A percentile compares a stretch with the other conserved stretches of the same genome.
phyloP scores from a whole-genome alignment of 2,797 vertebrate species.

The Microcaecilia unicolor region DNA sequence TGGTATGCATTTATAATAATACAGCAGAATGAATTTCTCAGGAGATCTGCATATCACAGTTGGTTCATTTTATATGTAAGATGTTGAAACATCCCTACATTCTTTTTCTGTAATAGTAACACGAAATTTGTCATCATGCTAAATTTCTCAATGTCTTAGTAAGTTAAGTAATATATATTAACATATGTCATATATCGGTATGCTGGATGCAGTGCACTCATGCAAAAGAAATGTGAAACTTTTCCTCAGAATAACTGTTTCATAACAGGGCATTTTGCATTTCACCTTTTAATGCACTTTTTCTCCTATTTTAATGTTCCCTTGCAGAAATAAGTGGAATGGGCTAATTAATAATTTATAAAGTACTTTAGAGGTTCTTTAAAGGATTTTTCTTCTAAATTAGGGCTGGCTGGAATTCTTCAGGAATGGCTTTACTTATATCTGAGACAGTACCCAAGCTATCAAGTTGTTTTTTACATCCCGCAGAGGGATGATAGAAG shows the following conservation, averaged over 20 bases:
- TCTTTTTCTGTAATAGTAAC: background rate
- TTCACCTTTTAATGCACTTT: slow-evolving; percentile 11
- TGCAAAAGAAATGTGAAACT: background rate
- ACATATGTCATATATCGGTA: no score
- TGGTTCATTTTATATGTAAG: no score
- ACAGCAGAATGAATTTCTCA: background rate
- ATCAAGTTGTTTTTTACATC: slow-evolving; percentile 10
- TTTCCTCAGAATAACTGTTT: background rate
- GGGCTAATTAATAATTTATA: slow-evolving; percentile 30
- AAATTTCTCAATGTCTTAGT: background rate
- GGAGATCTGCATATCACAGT: background rate
- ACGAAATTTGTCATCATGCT: background rate
- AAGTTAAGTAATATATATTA: no score
- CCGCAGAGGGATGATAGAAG: slow-evolving; percentile 13
- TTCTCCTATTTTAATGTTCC: slow-evolving; percentile 2
- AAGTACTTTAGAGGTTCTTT: slow-evolving; percentile 16
- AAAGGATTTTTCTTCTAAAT: slow-evolving; percentile 10
- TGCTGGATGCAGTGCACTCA: no score
- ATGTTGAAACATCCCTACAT: no score
- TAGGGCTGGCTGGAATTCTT: slow-evolving; percentile 21
- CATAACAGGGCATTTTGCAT: background rate
- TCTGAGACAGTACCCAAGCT: slow-evolving; percentile 5
- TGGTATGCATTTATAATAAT: background rate
- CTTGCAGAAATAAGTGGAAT: slow-evolving; percentile 5
- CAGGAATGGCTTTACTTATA: slow-evolving; percentile 9